A percentile compares a stretch with the other conserved stretches of the same genome.
Conservation (phyloP, 2,797 vertebrate species). For the Acanthornis magna region DNA sequence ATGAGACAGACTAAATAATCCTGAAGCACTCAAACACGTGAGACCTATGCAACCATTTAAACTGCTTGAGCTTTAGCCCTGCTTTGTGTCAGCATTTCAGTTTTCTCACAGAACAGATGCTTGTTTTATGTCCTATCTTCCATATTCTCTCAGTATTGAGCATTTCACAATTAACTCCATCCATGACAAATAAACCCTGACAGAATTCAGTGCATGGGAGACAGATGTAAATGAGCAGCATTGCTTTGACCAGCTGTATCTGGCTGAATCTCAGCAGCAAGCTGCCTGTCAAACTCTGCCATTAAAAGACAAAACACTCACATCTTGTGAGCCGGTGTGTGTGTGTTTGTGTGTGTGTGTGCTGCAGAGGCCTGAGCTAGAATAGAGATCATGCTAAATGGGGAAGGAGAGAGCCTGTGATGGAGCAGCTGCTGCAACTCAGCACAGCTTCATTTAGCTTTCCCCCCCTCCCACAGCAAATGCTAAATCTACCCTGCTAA, state of each 20-base stretch:
- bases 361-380: not conserved
- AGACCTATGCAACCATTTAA: not conserved
- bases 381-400: not conserved
- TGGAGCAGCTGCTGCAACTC: slow-evolving; percentile 39
- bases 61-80: not conserved
- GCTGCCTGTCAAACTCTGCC: not conserved
- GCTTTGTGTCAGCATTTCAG: slow-evolving; percentile 18
- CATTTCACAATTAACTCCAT: slow-evolving; percentile 31
- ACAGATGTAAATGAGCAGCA: slow-evolving; percentile 13
- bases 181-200: not conserved
- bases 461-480: not conserved
- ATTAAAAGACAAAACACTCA: not conserved
- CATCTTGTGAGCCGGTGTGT: not conserved
- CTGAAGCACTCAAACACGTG: not conserved
- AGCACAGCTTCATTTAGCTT: not conserved
- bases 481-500: not conserved
- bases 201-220: not conserved
- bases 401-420: not conserved
- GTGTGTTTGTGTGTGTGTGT: not conserved
- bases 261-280: slow-evolving; percentile 6
- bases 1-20: not conserved
- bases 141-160: not conserved
- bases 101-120: not conserved
- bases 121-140: slow-evolving; percentile 14
- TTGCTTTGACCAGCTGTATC: not conserved